Evolutionary conservation across 1,140 invertebrate species (phyloP).

Genomic region (Trissolcus basalis): DNA sequence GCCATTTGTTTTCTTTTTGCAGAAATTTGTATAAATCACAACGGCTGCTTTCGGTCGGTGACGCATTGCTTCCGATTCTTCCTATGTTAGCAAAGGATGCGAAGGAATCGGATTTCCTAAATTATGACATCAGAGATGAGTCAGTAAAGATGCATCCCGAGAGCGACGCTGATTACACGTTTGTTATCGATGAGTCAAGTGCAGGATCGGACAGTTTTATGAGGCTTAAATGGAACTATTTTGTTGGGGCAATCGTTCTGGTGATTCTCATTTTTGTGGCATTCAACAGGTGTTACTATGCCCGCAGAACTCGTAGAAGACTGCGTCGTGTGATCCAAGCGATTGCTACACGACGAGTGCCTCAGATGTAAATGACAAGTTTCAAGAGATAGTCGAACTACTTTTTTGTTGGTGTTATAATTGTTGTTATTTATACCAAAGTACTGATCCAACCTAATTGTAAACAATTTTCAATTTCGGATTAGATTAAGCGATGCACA

Average conservation of each 20-base stretch:
- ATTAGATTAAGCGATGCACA: too few species aligned
- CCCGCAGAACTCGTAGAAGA: slow-evolving; percentile 69
- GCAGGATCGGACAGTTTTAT: slow-evolving; percentile 19
- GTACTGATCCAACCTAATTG: slow-evolving; percentile 28
- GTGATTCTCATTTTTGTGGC: slow-evolving; percentile 60
- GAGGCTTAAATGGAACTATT: slow-evolving; percentile 62
- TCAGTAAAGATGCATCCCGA: slow-evolving; percentile 27
- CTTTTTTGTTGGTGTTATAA: slow-evolving; percentile 1
- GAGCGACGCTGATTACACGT: slow-evolving; percentile 27
- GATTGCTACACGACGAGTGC: slow-evolving; percentile 70
- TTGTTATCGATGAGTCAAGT: slow-evolving; percentile 37
- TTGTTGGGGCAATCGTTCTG: slow-evolving; percentile 60
- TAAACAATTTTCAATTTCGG: slow-evolving; percentile 32
- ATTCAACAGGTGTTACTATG: slow-evolving; percentile 66
- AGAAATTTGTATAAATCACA: slow-evolving; percentile 85
- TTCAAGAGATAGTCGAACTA: not conserved
- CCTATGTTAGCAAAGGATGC: slow-evolving; percentile 63
- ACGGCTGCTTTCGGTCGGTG: slow-evolving; percentile 80
- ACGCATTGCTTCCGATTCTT: slow-evolving; percentile 71
- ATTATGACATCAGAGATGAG: slow-evolving; percentile 61
- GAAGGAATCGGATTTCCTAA: slow-evolving; percentile 43
- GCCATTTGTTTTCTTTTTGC: slow-evolving; percentile 62
- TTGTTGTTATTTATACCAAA: slow-evolving; percentile 41
- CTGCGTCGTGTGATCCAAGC: slow-evolving; percentile 72
- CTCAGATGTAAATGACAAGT: slow-evolving; percentile 64